A percentile compares a stretch with the other conserved stretches of the same genome.
These are phyloP conservation scores for Aptenodytes patagonicus DNA, from an alignment of 2,113 vertebrate species.

Conservation along the genomic window DNA sequence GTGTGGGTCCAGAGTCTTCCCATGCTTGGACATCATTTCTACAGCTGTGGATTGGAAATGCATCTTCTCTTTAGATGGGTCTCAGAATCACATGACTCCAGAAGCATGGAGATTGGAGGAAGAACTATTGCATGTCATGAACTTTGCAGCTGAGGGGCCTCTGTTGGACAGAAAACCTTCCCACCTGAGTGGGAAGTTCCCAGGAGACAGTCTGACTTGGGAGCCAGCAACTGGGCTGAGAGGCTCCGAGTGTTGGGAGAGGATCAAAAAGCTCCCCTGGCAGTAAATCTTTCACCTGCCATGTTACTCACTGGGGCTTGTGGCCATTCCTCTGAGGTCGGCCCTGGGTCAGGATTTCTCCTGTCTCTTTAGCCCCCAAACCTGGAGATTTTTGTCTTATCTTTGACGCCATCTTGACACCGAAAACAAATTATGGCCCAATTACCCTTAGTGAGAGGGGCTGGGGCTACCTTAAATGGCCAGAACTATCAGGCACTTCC, in stretches of 20 bases:
- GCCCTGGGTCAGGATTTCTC: conserved; percentile 70
- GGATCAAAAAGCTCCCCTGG: conserved; percentile 65
- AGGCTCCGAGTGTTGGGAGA: conserved; percentile 21
- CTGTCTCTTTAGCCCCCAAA: conserved; percentile 66
- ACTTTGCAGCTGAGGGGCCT: background rate
- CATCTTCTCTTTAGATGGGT: background rate
- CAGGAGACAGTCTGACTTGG: conserved; percentile 32
- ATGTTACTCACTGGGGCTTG: conserved; percentile 55
- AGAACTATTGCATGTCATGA: background rate
- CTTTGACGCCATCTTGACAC: conserved; percentile 76
- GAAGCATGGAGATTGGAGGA: background rate
- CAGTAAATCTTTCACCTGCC: conserved; percentile 71
- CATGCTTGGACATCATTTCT: background rate
- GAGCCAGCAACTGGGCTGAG: background rate
- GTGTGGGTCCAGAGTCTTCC: background rate
- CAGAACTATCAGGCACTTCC: conserved; percentile 18
- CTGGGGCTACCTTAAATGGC: conserved; percentile 54
- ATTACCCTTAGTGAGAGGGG: conserved; percentile 27
- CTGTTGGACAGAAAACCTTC: background rate
- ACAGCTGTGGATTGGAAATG: background rate
- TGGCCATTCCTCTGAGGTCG: conserved; percentile 68
- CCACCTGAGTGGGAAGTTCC: background rate
- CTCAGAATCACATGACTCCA: background rate
- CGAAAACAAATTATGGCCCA: conserved; percentile 72
- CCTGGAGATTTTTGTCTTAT: conserved; percentile 67